Percentiles rank a stretch among this genome's conserved stretches.
These are phyloP conservation scores for Oxyscelio sp. DNA, from an alignment of 2,888 invertebrate species.

Conservation along the genomic window DNA sequence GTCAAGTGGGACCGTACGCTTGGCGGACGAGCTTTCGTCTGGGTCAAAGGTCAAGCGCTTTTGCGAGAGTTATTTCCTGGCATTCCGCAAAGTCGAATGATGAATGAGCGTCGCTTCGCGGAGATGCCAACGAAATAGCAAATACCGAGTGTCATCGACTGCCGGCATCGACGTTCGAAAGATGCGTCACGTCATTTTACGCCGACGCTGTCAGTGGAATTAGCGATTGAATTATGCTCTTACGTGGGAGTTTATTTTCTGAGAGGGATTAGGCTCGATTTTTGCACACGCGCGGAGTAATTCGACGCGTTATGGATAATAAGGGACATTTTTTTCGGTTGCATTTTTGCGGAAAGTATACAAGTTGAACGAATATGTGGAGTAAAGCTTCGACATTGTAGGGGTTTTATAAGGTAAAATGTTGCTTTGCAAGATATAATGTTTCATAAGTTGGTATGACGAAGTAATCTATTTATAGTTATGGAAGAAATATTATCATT, in stretches of 20 bases:
- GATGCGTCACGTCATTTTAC: not conserved
- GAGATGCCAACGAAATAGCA: not conserved
- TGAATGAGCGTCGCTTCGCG: not conserved
- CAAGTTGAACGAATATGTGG: too few species aligned
- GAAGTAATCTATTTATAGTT: too few species aligned
- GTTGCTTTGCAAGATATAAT: too few species aligned
- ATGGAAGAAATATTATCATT: too few species aligned
- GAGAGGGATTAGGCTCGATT: not conserved
- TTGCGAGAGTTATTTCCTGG: conserved; percentile 6
- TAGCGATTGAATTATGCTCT: not conserved
- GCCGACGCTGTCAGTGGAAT: not conserved
- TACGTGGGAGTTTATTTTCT: conserved; percentile 5
- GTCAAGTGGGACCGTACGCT: not conserved
- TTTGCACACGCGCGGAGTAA: not conserved
- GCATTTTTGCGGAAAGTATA: too few species aligned
- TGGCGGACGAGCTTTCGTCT: not conserved
- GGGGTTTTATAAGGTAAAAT: too few species aligned
- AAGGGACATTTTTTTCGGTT: too few species aligned
- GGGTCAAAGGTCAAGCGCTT: not conserved
- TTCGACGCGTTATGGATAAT: too few species aligned
- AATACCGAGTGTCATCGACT: conserved; percentile 3
- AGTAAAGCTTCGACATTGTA: too few species aligned
- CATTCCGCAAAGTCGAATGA: not conserved
- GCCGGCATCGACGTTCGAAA: not conserved
- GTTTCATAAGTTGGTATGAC: too few species aligned